phyloP scores from a whole-genome alignment of 1,140 invertebrate genomes.

The Triops cancriformis region DNA sequence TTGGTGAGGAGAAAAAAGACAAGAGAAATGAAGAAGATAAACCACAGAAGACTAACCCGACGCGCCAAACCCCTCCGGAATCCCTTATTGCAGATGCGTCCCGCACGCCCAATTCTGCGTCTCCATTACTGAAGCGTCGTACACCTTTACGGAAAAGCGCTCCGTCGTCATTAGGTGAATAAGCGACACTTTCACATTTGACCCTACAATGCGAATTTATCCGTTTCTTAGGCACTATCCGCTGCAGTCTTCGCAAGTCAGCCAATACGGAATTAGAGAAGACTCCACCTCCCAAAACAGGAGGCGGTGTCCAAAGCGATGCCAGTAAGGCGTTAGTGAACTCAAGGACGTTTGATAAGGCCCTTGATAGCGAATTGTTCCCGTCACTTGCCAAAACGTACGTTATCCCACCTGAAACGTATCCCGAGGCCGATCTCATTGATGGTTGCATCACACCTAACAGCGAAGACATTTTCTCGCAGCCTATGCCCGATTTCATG shows the following conservation, averaged over 20 bases:
- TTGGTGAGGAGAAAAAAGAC: constrained; percentile 29
- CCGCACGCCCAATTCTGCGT: constrained; percentile 23
- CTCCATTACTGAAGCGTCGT: constrained; percentile 2
- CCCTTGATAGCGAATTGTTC: not conserved
- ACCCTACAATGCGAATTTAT: not conserved
- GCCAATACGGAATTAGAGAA: not conserved
- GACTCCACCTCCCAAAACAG: not conserved
- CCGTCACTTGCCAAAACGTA: not conserved
- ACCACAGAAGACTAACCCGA: constrained; percentile 73
- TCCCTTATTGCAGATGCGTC: constrained; percentile 34
- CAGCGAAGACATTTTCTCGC: constrained; percentile 32
- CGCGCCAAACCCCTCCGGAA: constrained; percentile 69
- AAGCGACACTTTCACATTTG: too few species aligned
- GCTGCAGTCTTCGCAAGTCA: not conserved
- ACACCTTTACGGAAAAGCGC: not conserved
- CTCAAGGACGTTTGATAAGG: not conserved
- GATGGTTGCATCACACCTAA: constrained; percentile 34
- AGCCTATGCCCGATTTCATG: constrained; percentile 43
- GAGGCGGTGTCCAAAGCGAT: not conserved
- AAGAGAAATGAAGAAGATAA: constrained; percentile 60
- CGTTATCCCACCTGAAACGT: not conserved
- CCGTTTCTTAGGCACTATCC: not conserved
- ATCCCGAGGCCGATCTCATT: constrained; percentile 31
- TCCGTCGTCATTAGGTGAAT: not conserved
- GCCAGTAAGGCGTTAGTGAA: not conserved